Evolutionary conservation across 2,888 invertebrate species (phyloP), one percentile per base, ranked within the genome.

Genomic region (Acleris cristana): DNA sequence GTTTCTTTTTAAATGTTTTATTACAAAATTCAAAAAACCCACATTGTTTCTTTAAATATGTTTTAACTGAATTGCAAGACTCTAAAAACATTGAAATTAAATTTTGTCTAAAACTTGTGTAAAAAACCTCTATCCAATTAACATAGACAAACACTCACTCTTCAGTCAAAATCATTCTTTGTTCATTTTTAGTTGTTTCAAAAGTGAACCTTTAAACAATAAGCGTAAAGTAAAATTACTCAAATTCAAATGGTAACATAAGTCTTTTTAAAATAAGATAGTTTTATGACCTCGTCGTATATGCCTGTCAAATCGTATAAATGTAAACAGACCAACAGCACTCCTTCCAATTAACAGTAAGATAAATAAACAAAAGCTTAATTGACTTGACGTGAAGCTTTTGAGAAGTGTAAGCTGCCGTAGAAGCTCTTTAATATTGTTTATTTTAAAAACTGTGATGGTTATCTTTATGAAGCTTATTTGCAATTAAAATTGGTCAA

Each of bases 321-420:
- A 67, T n/a, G 63, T 63, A 67, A 67, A 67, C 57, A 66, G 53
- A 62, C 57, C 8, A 30, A 53, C 57, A 45, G 23, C 30, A 71
- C 69, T 75, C 76, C 76, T 65, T 73, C 76, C 80, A 81, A 81
- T 81, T 82, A 79, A 72, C 79, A 72, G 71, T 70, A 64, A 69
- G 73, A 76, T 75, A 80, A 82, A 80, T 73, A 78, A 76, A 71
- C 21, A 71, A 64, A 67, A 65, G 59, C 48, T 59, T 68, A 65
- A 70, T 72, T 70, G 70, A 69, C 56, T 58, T 58, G 68, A 64
- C 70, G 53, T 58, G 68, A 64, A 65, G 55, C 48, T 59, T 61
- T 61, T 52, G 51, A 51, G 61, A 65, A 65, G 52, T 40, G 21
- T 23, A 7, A 21, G 45, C 44, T 23, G 14, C 57, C 57, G 23